phyloP scores from a whole-genome alignment of 2,113 vertebrate species.

The Apus apus region DNA sequence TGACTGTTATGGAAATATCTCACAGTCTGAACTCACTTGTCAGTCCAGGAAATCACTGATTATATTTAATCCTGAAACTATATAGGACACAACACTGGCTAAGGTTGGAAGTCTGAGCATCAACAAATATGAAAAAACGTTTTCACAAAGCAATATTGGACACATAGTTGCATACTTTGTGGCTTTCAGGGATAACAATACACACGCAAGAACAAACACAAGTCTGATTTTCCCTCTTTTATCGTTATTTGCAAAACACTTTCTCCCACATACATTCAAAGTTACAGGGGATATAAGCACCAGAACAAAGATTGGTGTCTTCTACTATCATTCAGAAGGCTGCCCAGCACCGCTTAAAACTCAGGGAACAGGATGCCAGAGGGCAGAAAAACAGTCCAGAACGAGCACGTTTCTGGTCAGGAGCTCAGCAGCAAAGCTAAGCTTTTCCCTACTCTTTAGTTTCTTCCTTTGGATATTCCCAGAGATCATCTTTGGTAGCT shows the following conservation, averaged over 20 bases:
- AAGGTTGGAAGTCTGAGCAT: not conserved
- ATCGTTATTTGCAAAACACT: not conserved
- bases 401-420: not conserved
- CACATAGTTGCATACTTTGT: not conserved
- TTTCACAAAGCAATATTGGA: not conserved
- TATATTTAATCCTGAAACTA: constrained; percentile 7
- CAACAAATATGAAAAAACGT: not conserved
- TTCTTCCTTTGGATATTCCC: constrained; percentile 67
- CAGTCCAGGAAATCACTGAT: constrained; percentile 12
- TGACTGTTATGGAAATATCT: constrained; percentile 30
- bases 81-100: not conserved
- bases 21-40: not conserved
- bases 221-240: not conserved
- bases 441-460: constrained; percentile 37
- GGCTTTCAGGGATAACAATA: not conserved
- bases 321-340: not conserved
- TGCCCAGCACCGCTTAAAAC: not conserved
- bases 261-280: not conserved
- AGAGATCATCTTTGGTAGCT: constrained; percentile 61
- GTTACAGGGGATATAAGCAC: not conserved
- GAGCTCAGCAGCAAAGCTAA: not conserved
- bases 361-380: not conserved
- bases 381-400: not conserved
- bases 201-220: not conserved
- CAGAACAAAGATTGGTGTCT: not conserved